phyloP scores from a whole-genome alignment of 2,888 invertebrate genomes.

The Xestoiulus laeticollis region DNA sequence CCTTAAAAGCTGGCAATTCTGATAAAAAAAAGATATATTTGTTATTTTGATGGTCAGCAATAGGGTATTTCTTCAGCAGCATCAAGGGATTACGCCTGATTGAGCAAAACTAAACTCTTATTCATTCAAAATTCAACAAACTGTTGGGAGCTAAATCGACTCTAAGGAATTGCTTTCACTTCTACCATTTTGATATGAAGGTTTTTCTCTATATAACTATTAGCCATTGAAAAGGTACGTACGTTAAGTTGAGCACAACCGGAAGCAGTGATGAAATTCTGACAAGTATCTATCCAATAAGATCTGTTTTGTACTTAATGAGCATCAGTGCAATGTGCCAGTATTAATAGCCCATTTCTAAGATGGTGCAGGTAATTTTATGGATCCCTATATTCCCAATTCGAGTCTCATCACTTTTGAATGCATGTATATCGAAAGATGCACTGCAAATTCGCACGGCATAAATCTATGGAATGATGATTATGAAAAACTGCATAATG shows the following conservation, averaged over 20 bases:
- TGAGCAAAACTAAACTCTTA: background rate
- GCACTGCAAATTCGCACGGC: background rate
- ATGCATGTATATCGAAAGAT: background rate
- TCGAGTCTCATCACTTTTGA: background rate
- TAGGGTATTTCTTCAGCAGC: background rate
- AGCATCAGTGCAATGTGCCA: background rate
- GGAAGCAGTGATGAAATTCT: background rate
- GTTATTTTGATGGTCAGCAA: no score
- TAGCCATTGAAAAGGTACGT: background rate
- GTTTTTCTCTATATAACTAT: background rate
- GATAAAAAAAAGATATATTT: no score
- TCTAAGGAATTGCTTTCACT: background rate
- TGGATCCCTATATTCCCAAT: background rate
- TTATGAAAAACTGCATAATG: slow-evolving; percentile 34
- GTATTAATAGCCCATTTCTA: background rate
- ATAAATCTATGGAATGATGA: background rate
- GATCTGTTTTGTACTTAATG: background rate
- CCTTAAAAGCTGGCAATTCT: no score
- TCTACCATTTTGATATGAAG: background rate
- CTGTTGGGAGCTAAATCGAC: background rate
- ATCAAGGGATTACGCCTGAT: background rate
- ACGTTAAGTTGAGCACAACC: background rate
- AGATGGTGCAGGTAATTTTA: background rate
- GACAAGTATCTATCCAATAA: background rate
- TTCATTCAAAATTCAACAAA: background rate